phyloP scores from a whole-genome alignment of 2,797 vertebrate species.

The Sebastolobus alascanus region DNA sequence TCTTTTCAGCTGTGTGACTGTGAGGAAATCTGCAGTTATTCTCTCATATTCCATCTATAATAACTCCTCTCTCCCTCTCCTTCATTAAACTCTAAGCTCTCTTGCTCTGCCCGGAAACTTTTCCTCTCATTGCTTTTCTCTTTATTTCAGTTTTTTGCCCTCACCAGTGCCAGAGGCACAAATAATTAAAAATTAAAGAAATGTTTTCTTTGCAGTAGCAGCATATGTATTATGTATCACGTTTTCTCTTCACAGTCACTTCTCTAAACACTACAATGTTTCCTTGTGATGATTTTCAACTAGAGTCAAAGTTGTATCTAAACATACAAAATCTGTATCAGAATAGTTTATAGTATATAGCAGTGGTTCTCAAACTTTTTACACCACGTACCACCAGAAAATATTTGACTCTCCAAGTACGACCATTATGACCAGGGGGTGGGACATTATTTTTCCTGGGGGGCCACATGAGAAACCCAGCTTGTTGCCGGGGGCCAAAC shows the following conservation, averaged over 20 bases:
- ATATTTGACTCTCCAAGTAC: too few species aligned
- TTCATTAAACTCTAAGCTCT: neutral
- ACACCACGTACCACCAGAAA: too few species aligned
- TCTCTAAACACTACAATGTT: neutral
- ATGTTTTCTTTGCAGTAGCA: neutral
- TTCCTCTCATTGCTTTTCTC: neutral
- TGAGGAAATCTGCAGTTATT: neutral
- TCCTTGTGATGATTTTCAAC: neutral
- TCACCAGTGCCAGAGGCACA: neutral
- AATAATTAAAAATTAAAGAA: neutral
- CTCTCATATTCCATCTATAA: neutral
- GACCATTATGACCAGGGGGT: too few species aligned
- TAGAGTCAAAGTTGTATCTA: neutral
- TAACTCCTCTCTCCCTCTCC: neutral
- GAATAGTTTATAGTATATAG: neutral
- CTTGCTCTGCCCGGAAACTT: neutral
- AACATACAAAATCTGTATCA: neutral
- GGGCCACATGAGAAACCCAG: too few species aligned
- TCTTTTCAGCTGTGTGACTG: constrained; percentile 1
- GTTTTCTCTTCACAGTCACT: neutral
- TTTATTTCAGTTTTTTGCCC: constrained; percentile 3
- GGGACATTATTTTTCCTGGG: too few species aligned
- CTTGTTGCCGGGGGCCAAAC: too few species aligned
- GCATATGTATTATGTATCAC: neutral
- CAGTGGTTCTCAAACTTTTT: too few species aligned